Percentiles rank a stretch among this genome's conserved stretches.
These are phyloP conservation scores for Zosterops borbonicus DNA, from an alignment of 2,113 vertebrate genomes.

Conservation along the genomic window DNA sequence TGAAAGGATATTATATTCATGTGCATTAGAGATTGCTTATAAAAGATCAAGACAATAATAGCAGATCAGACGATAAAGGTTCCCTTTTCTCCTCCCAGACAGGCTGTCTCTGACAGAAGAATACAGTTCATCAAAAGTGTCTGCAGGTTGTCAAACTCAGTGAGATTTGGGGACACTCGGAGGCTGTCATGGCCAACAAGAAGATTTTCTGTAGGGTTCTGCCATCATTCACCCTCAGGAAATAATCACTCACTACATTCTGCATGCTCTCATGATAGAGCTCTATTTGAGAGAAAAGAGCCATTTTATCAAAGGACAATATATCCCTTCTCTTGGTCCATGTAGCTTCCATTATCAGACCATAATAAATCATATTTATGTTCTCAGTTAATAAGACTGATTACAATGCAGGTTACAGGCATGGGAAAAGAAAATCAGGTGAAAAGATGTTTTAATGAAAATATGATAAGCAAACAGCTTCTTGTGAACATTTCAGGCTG, in stretches of 20 bases:
- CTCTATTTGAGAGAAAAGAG: constrained; percentile 81
- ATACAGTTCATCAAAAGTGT: constrained; percentile 90
- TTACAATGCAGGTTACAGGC: constrained; percentile 78
- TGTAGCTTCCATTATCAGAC: constrained; percentile 86
- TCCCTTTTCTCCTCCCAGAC: constrained; percentile 85
- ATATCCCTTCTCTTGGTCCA: constrained; percentile 87
- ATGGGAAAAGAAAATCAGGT: constrained; percentile 79
- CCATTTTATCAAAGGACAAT: constrained; percentile 86
- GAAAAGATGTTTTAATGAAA: constrained; percentile 84
- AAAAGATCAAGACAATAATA: constrained; percentile 88
- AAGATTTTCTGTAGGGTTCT: constrained; percentile 87
- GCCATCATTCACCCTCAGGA: constrained; percentile 91
- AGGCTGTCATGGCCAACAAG: constrained; percentile 89
- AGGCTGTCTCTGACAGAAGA: constrained; percentile 86
- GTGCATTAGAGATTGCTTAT: constrained; percentile 85
- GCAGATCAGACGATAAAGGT: constrained; percentile 83
- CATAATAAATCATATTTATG: constrained; percentile 88
- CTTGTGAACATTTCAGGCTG: constrained; percentile 77
- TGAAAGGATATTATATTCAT: constrained; percentile 85
- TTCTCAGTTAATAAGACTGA: constrained; percentile 85
- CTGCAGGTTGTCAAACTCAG: constrained; percentile 93
- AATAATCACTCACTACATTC: constrained; percentile 86
- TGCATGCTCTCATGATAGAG: constrained; percentile 80
- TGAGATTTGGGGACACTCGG: constrained; percentile 80
- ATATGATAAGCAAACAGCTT: constrained; percentile 83